These are phyloP conservation scores for Apotomis turbidana DNA, from an alignment of 2,888 invertebrate species.

Conservation along the genomic window DNA sequence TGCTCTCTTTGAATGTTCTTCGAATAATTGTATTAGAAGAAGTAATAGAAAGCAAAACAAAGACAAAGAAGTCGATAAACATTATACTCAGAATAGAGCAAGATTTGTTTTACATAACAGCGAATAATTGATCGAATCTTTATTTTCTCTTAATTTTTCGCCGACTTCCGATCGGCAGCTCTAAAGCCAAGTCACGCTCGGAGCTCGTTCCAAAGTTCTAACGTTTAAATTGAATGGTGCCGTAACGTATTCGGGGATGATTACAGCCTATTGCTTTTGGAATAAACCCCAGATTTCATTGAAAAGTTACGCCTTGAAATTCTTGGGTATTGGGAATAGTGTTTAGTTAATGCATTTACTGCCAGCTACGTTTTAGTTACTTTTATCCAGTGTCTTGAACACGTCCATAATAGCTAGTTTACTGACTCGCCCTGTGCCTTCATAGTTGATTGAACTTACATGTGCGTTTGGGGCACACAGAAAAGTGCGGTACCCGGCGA, in stretches of 20 bases:
- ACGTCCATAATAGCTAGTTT: too few species aligned
- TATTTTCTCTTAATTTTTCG: conserved; percentile 37
- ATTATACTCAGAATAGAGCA: background rate
- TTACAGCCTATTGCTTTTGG: conserved; percentile 47
- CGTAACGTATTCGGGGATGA: conserved; percentile 39
- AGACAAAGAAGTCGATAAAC: background rate
- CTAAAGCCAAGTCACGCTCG: conserved; percentile 39
- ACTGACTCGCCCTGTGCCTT: too few species aligned
- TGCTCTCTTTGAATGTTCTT: too few species aligned
- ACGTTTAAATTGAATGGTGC: conserved; percentile 42
- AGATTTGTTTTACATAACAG: background rate
- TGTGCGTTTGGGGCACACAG: too few species aligned
- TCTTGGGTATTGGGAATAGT: conserved; percentile 7
- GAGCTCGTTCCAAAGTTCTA: conserved; percentile 37
- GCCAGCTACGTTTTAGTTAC: too few species aligned
- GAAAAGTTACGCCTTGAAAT: conserved; percentile 41
- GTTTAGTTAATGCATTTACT: background rate
- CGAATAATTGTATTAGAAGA: too few species aligned
- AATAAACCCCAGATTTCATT: conserved; percentile 46
- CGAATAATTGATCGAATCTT: conserved; percentile 20
- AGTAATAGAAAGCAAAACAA: background rate
- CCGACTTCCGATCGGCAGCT: conserved; percentile 20
- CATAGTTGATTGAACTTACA: too few species aligned
- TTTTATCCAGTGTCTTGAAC: too few species aligned
- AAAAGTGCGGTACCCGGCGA: too few species aligned